Percentiles rank a stretch among this genome's conserved stretches.
Conservation (phyloP, 1,140 invertebrate species). For the Halesus radiatus region DNA sequence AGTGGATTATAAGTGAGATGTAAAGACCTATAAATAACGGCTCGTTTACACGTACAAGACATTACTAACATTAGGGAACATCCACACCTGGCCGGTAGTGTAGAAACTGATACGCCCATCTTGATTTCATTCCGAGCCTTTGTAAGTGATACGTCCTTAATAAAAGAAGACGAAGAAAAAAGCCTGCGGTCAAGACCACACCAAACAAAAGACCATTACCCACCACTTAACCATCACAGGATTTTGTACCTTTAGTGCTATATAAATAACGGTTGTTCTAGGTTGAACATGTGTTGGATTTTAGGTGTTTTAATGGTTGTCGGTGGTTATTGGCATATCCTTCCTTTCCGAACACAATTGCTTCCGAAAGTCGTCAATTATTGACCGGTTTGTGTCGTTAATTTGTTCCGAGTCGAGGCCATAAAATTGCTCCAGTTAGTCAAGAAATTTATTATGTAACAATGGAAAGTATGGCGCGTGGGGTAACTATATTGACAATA, state of each 20-base stretch:
- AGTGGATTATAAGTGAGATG: too few relatives aligned
- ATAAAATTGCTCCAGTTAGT: not conserved
- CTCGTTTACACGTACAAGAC: constrained; percentile 11
- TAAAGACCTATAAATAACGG: not conserved
- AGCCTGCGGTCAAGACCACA: not conserved
- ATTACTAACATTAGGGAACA: not conserved
- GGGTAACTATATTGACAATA: too few relatives aligned
- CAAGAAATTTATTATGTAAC: not conserved
- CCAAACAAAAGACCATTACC: not conserved
- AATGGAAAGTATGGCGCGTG: not conserved
- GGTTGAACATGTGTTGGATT: not conserved
- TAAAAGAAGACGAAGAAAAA: constrained; percentile 36
- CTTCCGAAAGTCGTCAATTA: constrained; percentile 17
- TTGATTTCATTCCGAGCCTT: constrained; percentile 39
- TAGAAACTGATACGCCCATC: constrained; percentile 46
- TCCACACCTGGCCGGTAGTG: constrained; percentile 44
- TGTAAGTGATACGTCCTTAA: constrained; percentile 49
- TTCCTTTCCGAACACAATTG: constrained; percentile 21
- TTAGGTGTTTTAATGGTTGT: too few relatives aligned
- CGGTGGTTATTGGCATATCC: not conserved
- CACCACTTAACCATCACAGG: not conserved
- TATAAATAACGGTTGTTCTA: not conserved
- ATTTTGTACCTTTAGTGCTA: not conserved
- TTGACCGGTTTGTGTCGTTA: not conserved
- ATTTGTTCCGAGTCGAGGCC: constrained; percentile 8